Evolutionary conservation across 2,888 invertebrate species (phyloP), one percentile per base, ranked within the genome.

Genomic region (Ochropleura leucogaster): DNA sequence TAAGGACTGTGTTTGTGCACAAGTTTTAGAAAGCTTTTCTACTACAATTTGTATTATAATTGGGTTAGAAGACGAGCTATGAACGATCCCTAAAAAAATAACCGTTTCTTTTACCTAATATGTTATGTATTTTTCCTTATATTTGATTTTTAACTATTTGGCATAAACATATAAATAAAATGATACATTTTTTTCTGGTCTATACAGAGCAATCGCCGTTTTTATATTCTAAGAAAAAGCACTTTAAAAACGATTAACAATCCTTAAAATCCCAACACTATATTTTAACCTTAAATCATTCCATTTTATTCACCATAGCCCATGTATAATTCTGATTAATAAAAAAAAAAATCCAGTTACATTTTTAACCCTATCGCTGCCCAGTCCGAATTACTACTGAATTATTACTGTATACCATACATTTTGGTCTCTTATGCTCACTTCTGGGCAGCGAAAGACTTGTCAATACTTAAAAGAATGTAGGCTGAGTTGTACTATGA

Each of bases 381-480:
- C n/a, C n/a, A n/a, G n/a, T n/a, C n/a, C n/a, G n/a, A n/a, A n/a
- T n/a, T n/a, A n/a, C n/a, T n/a, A n/a, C n/a, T n/a, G n/a, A n/a
- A n/a, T n/a, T n/a, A n/a, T n/a, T n/a, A n/a, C n/a, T n/a, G n/a
- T n/a, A n/a, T n/a, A n/a, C n/a, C n/a, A n/a, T n/a, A n/a, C n/a
- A n/a, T n/a, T n/a, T n/a, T n/a, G n/a, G n/a, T n/a, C n/a, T n/a
- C n/a, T n/a, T n/a, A n/a, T n/a, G n/a, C n/a, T n/a, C n/a, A n/a
- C n/a, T n/a, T n/a, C n/a, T n/a, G n/a, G n/a, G n/a, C n/a, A n/a
- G n/a, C n/a, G n/a, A n/a, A n/a, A n/a, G n/a, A n/a, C n/a, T n/a
- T n/a, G n/a, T n/a, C n/a, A 65, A 18, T 1, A 3, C 44, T 73
- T 16, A 12, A 16, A 40, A 30, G 4, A 78, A 65, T 77, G 77